Evolutionary conservation across 2,888 invertebrate species (phyloP).

Genomic region (Hirtodrosophila confusa): DNA sequence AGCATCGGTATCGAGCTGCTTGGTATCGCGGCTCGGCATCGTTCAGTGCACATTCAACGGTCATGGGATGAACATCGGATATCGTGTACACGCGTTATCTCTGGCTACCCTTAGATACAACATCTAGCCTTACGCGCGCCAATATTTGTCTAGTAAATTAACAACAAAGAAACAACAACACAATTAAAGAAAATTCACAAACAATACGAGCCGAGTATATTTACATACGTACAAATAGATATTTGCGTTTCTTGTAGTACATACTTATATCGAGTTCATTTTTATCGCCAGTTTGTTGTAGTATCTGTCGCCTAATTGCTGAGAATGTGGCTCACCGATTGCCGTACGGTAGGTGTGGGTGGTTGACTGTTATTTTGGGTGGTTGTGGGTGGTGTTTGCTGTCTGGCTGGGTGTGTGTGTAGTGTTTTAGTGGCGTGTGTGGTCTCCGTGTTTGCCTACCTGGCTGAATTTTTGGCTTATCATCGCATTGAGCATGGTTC

Average conservation of each 20-base stretch:
- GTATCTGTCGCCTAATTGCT: conserved; percentile 20
- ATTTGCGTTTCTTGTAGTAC: too few species aligned
- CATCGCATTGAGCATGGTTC: conserved; percentile 12
- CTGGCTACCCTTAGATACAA: conserved; percentile 7
- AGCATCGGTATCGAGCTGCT: conserved; percentile 13
- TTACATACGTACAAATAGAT: too few species aligned
- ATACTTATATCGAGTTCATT: conserved; percentile 12
- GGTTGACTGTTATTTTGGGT: background rate
- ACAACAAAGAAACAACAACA: conserved; percentile 2
- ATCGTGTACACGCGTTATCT: conserved; percentile 50
- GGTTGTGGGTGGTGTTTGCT: conserved; percentile 3
- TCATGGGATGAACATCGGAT: conserved; percentile 71
- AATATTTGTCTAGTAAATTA: conserved; percentile 17
- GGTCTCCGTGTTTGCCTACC: too few species aligned
- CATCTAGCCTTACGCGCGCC: conserved; percentile 24
- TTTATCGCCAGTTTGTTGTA: conserved; percentile 18
- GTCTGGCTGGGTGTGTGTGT: background rate
- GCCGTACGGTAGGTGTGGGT: conserved; percentile 62
- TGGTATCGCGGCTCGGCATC: conserved; percentile 37
- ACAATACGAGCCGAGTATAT: conserved; percentile 1
- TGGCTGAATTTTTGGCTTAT: conserved; percentile 29
- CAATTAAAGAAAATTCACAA: background rate
- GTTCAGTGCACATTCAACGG: conserved; percentile 63
- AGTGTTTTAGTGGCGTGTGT: background rate
- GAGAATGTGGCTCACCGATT: conserved; percentile 70